These are phyloP conservation scores for Schrankia costaestrigalis DNA, from an alignment of 2,888 invertebrate genomes.

Conservation along the genomic window DNA sequence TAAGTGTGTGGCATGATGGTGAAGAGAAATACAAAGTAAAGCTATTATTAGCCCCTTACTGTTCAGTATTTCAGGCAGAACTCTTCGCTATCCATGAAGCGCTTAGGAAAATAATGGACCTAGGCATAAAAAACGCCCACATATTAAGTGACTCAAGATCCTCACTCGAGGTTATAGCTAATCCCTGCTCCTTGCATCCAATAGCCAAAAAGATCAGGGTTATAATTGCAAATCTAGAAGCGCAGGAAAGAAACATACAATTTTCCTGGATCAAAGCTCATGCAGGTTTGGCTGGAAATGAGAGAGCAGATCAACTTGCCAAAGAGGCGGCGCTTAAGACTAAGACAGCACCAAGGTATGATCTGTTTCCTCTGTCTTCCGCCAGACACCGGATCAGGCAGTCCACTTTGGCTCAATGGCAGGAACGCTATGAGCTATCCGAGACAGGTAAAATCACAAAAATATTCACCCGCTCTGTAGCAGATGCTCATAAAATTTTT, in stretches of 20 bases:
- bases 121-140: not conserved
- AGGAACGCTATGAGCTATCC: too few species aligned
- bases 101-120: not conserved
- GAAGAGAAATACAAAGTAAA: not conserved
- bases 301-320: conserved; percentile 19
- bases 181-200: not conserved
- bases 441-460: conserved; percentile 12
- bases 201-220: not conserved
- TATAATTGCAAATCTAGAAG: not conserved
- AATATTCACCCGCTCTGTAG: not conserved
- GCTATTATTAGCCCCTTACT: not conserved
- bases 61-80: not conserved
- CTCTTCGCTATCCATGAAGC: not conserved
- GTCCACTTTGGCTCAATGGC: too few species aligned
- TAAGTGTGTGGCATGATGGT: not conserved
- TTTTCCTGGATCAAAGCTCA: conserved; percentile 22
- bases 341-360: too few species aligned
- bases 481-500: too few species aligned
- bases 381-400: too few species aligned
- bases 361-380: too few species aligned
- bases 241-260: not conserved
- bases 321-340: too few species aligned
- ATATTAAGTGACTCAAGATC: not conserved
- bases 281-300: conserved; percentile 14
- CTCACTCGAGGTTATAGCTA: not conserved